phyloP scores from a whole-genome alignment of 2,113 vertebrate genomes.

The Vulpes vulpes region DNA sequence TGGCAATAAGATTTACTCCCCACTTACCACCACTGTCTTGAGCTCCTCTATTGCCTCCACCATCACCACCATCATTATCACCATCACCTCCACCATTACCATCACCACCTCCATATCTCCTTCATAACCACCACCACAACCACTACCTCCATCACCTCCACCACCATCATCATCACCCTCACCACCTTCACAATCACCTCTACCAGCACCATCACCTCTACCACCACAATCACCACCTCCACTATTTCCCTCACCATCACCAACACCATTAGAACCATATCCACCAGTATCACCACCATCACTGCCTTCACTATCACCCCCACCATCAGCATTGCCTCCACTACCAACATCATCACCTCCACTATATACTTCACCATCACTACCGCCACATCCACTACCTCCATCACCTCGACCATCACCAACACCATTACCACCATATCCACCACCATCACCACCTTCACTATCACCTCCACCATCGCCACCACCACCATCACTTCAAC shows the following conservation, averaged over 20 bases:
- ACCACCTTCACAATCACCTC: no score
- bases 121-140: rapidly evolving
- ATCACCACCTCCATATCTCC: neutral
- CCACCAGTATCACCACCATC: neutral
- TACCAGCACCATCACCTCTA: neutral
- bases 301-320: neutral
- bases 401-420: rapidly evolving
- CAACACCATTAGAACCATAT: no score
- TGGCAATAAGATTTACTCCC: neutral
- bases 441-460: neutral
- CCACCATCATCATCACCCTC: neutral
- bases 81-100: no score
- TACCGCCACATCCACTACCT: no score
- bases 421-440: rapidly evolving
- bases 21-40: neutral
- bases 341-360: no score
- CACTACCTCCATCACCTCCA: no score
- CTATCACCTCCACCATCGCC: neutral
- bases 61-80: neutral
- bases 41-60: neutral
- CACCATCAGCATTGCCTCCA: no score
- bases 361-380: neutral
- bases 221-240: neutral
- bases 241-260: rapidly evolving
- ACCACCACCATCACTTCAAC: neutral